Evolutionary conservation across 2,888 invertebrate species (phyloP).

Genomic region (Heteromyza rotundicornis): DNA sequence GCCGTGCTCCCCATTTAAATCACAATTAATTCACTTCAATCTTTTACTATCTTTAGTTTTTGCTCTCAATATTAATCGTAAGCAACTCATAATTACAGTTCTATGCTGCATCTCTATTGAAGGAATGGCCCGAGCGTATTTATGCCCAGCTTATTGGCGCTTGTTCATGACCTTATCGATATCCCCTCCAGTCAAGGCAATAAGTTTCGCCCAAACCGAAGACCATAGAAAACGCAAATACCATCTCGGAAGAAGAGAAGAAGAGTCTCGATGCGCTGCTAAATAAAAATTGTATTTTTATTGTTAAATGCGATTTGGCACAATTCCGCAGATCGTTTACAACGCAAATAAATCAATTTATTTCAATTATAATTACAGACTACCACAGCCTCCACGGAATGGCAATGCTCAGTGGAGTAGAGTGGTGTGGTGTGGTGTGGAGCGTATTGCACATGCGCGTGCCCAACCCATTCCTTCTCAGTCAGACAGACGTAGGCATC

Average conservation of each 20-base stretch:
- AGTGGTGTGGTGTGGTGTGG: too few species aligned
- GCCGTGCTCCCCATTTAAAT: too few species aligned
- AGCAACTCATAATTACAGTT: not conserved
- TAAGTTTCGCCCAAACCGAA: constrained; percentile 33
- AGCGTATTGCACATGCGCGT: constrained; percentile 19
- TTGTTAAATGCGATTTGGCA: constrained; percentile 47
- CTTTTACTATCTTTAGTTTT: too few species aligned
- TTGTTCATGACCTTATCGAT: constrained; percentile 52
- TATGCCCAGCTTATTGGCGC: constrained; percentile 42
- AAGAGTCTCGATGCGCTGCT: not conserved
- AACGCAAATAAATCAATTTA: constrained; percentile 59
- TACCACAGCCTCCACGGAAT: too few species aligned
- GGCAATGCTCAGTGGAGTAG: too few species aligned
- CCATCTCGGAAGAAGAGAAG: not conserved
- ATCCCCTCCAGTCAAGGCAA: constrained; percentile 30
- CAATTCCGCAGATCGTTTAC: constrained; percentile 38
- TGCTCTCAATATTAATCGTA: not conserved
- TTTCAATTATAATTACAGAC: constrained; percentile 61
- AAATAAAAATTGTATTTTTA: constrained; percentile 41
- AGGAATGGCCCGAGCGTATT: constrained; percentile 14
- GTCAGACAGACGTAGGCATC: constrained; percentile 7
- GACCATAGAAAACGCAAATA: too few species aligned
- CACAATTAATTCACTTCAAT: too few species aligned
- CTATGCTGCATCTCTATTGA: constrained; percentile 17
- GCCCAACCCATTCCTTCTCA: constrained; percentile 23